Percentiles rank a stretch among this genome's conserved stretches.
These are phyloP conservation scores for Phasia obesa DNA, from an alignment of 2,888 invertebrate genomes.

Conservation along the genomic window DNA sequence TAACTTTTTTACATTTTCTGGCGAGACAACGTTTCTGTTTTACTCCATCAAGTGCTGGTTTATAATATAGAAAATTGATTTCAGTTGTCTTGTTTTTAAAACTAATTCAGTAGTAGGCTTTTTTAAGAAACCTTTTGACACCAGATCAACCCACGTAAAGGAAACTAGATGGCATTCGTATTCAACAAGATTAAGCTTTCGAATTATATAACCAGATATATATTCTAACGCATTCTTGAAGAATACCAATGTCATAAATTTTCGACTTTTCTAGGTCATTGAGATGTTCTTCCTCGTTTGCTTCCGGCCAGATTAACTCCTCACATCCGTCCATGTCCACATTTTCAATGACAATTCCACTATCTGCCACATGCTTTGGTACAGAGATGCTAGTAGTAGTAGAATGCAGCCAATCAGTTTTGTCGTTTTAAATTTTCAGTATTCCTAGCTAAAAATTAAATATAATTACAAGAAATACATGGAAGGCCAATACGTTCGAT, in stretches of 20 bases:
- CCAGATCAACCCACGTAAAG: constrained; percentile 8
- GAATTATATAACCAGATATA: constrained; percentile 7
- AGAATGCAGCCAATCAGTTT: constrained; percentile 1
- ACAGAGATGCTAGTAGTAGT: too few species aligned
- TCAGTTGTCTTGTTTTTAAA: background rate
- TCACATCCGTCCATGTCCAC: background rate
- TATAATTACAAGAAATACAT: background rate
- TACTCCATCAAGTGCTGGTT: background rate
- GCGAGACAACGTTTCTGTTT: background rate
- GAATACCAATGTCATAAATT: background rate
- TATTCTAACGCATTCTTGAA: constrained; percentile 31
- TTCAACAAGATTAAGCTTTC: constrained; percentile 13
- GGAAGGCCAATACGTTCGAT: too few species aligned
- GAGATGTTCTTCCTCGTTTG: background rate
- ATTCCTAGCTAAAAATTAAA: constrained; percentile 22
- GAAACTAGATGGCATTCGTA: constrained; percentile 14
- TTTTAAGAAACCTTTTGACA: constrained; percentile 11
- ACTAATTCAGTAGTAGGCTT: background rate
- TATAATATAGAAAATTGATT: constrained; percentile 4
- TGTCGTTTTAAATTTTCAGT: background rate
- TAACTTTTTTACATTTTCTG: background rate
- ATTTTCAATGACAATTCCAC: background rate
- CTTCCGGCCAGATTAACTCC: background rate
- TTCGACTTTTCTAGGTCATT: background rate
- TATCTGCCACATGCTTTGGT: too few species aligned